Evolutionary conservation across 1,140 invertebrate species (phyloP), one percentile per base, ranked within the genome.

Genomic region (Matsumurasca onukii): DNA sequence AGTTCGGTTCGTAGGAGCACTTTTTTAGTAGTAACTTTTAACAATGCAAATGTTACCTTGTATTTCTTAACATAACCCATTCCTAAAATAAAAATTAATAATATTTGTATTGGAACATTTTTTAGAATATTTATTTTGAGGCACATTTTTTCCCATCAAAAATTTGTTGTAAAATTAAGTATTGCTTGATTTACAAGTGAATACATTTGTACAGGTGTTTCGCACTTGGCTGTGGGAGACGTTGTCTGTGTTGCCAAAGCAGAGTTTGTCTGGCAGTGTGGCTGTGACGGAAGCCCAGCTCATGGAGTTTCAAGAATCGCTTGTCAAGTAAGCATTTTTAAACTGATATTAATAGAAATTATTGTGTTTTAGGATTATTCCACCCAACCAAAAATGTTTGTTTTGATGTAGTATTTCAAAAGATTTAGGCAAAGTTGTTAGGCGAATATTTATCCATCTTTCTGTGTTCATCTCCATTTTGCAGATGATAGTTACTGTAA

Each of bases 271-370:
- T 25, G 91, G 91, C 27, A 86, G 85, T 69, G 84, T 88, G 29
- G 88, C 89, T 0, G 91, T 92, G 31, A 95, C 93, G 9, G 86
- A 89, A 13, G 86, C 89, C 71, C 95, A 98, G 78, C 82, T 97
- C 67, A 83, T 86, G 75, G 91, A 94, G 75, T 95, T 97, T 78
- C 93, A 95, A 78, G 86, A 85, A 70, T 82, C 85, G 65, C 82
- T 93, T 45, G 84, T 87, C 29, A 87, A 84, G 91, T 93, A 81
- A 80, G 78, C 76, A 57, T 20, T 48, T 13, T 30, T 17, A 24
- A 34, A 3, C 3, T 66, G 20, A 29, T 34, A 61, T 66, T 61
- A 66, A 48, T 51, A 69, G 67, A 9, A 29, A 25, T 31, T 49
- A 68, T 68, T 25, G 62, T 69, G 29, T 51, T 61, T 34, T 52